Evolutionary conservation across 2,888 invertebrate genomes (phyloP).

Genomic region (Pseudolycoriella hygida): DNA sequence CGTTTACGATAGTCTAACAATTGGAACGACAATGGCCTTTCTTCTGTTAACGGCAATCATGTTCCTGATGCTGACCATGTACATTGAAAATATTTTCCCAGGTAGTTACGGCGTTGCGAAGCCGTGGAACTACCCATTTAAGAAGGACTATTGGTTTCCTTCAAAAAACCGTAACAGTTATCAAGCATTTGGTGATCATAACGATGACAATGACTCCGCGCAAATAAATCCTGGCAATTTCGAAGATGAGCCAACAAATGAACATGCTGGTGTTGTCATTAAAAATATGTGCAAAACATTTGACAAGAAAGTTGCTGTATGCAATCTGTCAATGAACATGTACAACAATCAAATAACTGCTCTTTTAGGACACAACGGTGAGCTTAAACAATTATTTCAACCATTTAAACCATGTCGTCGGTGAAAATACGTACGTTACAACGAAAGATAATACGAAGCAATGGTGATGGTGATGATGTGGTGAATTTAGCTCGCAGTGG

Average conservation of each 20-base stretch:
- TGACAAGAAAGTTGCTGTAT: slow-evolving; percentile 34
- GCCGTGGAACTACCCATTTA: slow-evolving; percentile 56
- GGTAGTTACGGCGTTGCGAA: slow-evolving; percentile 63
- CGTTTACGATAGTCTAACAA: slow-evolving; percentile 41
- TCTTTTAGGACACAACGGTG: slow-evolving; percentile 45
- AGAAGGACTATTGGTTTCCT: slow-evolving; percentile 30
- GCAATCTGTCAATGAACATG: slow-evolving; percentile 49
- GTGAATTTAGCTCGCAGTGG: no score
- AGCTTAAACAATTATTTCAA: no score
- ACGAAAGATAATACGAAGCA: no score
- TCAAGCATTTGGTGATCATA: slow-evolving; percentile 3
- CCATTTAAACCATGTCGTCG: no score
- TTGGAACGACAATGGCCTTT: slow-evolving; percentile 53
- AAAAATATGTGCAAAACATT: slow-evolving; percentile 5
- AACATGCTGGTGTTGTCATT: slow-evolving; percentile 5
- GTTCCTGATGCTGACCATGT: slow-evolving; percentile 54
- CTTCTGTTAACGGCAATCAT: slow-evolving; percentile 44
- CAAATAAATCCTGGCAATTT: slow-evolving; percentile 1
- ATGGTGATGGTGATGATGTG: no score
- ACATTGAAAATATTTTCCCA: slow-evolving; percentile 63
- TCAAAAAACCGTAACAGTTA: background rate
- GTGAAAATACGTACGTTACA: no score
- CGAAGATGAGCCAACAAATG: slow-evolving; percentile 7
- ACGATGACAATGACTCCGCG: background rate
- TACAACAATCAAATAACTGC: slow-evolving; percentile 72